Base-by-base conservation (phyloP, 2,113 vertebrate species). In the Dicentrarchus labrax region DNA sequence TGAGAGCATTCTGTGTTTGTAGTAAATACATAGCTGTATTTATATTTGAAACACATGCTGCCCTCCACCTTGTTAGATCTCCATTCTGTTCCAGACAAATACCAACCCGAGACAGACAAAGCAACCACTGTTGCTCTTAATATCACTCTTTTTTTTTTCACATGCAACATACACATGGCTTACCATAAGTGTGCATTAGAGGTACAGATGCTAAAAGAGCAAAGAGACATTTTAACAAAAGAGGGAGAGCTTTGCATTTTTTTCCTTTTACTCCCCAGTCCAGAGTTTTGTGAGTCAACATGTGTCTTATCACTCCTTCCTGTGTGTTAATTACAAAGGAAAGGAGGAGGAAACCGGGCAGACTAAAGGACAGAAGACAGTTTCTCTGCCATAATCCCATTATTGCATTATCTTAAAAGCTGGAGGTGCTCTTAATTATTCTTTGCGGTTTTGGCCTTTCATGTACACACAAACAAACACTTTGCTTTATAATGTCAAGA, bases 281-380 rank as follows among this genome's bases (percentile, higher is more conserved):
- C 87, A 62, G 50, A 24, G 30, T 79, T 73, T 82, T 93, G 86
- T 91, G 88, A 93, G 89, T 92, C 89, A 91, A 92, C 79, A 84
- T 80, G 85, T 71, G 75, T 84, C 90, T 93, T 93, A 91, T 94
- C 88, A 78, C 71, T 22, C 57, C 87, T 95, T 95, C 93, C 92
- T 94, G 90, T 92, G 80, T 80, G 43, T 91, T 87, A 87, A 94
- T 92, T 88, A 83, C 69, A 51, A 11, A 60, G 82, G 81, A 80
- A 79, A 82, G 48, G 78, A 91, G 73, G 83, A 75, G 72, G 67
- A 74, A 64, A 74, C 36, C 59, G 36, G 54, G 36, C 12, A 74
- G 62, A 62, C 56, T 36, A 21, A 76, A 64, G 30, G 21, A 19
- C 38, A 73, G 19, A 48, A 39, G 24, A 24, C 11, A 24, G 6